Percentiles rank a stretch among this genome's conserved stretches.
These are phyloP conservation scores for Scarus forsteni DNA, from an alignment of 2,797 vertebrate genomes.

Conservation along the genomic window DNA sequence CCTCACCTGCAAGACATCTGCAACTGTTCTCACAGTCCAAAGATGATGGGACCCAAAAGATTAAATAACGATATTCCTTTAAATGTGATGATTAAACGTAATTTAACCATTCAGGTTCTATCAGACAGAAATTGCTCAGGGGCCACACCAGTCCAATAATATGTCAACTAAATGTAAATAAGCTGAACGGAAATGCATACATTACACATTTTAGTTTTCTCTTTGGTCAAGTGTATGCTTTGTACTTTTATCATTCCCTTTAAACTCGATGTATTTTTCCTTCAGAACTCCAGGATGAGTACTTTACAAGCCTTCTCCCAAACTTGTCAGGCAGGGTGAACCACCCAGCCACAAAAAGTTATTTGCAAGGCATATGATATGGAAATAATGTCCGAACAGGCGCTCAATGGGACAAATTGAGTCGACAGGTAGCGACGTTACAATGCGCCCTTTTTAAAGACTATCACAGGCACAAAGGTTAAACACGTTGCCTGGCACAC, in stretches of 20 bases:
- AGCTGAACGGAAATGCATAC: too few relatives aligned
- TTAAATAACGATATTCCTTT: too few relatives aligned
- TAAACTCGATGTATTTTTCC: not conserved
- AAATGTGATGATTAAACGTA: too few relatives aligned
- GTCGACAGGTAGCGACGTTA: slow-evolving; percentile 63
- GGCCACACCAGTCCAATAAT: too few relatives aligned
- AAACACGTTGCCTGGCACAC: slow-evolving; percentile 62
- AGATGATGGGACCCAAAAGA: too few relatives aligned
- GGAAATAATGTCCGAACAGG: slow-evolving; percentile 75
- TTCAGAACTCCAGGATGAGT: not conserved
- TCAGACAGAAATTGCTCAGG: too few relatives aligned
- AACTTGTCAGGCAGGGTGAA: slow-evolving; percentile 24
- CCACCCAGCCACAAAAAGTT: slow-evolving; percentile 18
- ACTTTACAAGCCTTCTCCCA: not conserved
- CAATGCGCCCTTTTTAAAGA: slow-evolving; percentile 84
- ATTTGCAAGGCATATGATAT: slow-evolving; percentile 82
- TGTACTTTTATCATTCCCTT: not conserved
- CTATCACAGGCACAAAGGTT: slow-evolving; percentile 66
- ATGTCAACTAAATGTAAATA: too few relatives aligned
- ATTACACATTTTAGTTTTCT: too few relatives aligned
- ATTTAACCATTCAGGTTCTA: too few relatives aligned
- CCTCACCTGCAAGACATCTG: too few relatives aligned
- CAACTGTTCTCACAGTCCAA: too few relatives aligned
- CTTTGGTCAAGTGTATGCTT: not conserved
- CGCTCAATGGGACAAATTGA: slow-evolving; percentile 6